Percentiles rank a stretch among this genome's conserved stretches.
These are phyloP conservation scores for Erpobdella octoculata DNA, from an alignment of 2,888 invertebrate species.

Conservation along the genomic window DNA sequence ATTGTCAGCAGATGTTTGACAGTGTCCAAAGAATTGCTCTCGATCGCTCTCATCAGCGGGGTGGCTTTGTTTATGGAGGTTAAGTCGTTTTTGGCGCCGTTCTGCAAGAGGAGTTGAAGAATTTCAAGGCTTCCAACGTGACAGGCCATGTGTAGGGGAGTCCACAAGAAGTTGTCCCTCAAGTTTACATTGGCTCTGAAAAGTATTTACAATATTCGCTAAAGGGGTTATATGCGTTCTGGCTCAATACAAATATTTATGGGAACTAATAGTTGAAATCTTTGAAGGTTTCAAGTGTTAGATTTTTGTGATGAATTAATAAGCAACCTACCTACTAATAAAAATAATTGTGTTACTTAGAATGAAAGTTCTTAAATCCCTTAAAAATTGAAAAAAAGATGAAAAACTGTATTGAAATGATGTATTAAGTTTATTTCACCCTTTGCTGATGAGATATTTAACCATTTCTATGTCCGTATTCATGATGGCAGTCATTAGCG, in stretches of 20 bases:
- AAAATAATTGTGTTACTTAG: neutral
- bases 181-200: constrained; percentile 49
- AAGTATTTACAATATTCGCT: no score
- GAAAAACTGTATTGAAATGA: constrained; percentile 32
- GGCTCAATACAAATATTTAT: no score
- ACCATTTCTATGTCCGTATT: constrained; percentile 48
- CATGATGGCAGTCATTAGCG: constrained; percentile 50
- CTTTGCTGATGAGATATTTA: constrained; percentile 47
- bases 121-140: constrained; percentile 51
- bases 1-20: constrained; percentile 48
- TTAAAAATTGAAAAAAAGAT: neutral
- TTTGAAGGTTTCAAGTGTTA: neutral
- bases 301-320: neutral
- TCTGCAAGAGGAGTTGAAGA: constrained; percentile 47
- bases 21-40: constrained; percentile 47
- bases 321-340: neutral
- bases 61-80: constrained; percentile 50
- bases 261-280: neutral
- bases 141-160: constrained; percentile 52
- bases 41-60: constrained; percentile 51
- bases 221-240: no score
- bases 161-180: constrained; percentile 53
- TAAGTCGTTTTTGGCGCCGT: constrained; percentile 50
- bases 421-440: no score
- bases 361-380: neutral